Percentiles rank a stretch among this genome's conserved stretches.
phyloP scores from a whole-genome alignment of 1,140 invertebrate genomes.

The Aphaenogaster floridana region DNA sequence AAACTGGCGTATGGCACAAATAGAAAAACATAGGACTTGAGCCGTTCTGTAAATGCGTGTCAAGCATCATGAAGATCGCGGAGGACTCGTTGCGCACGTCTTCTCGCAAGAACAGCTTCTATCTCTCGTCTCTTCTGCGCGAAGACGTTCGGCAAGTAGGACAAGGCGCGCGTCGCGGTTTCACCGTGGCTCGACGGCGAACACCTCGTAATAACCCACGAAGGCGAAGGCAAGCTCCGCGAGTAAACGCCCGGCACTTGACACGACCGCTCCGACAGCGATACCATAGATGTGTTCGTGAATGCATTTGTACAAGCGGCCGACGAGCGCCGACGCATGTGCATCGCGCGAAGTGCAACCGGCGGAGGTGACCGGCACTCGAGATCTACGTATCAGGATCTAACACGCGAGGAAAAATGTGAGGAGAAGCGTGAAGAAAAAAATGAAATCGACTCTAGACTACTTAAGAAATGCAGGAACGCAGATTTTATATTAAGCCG shows the following conservation, averaged over 20 bases:
- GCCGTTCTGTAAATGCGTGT: not conserved
- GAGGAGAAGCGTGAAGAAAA: not conserved
- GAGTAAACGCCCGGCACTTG: slow-evolving; percentile 68
- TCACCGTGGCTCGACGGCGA: slow-evolving; percentile 46
- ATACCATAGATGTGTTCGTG: slow-evolving; percentile 29
- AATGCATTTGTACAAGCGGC: slow-evolving; percentile 21
- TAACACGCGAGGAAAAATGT: not conserved
- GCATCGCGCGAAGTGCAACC: not conserved
- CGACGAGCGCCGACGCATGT: slow-evolving; percentile 2
- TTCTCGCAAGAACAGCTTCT: slow-evolving; percentile 13
- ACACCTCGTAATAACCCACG: slow-evolving; percentile 69
- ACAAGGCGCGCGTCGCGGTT: slow-evolving; percentile 70
- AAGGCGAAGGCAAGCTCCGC: slow-evolving; percentile 58
- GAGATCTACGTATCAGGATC: not conserved
- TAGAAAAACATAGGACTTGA: not conserved
- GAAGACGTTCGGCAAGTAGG: slow-evolving; percentile 65
- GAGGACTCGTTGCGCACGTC: not conserved
- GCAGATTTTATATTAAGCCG: too few relatives aligned
- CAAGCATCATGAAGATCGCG: not conserved
- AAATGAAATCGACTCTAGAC: not conserved
- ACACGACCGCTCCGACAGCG: slow-evolving; percentile 61
- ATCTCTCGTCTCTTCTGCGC: not conserved
- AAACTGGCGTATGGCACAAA: not conserved
- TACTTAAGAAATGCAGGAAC: not conserved
- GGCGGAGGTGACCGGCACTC: not conserved